Conservation (phyloP, 2,113 vertebrate genomes). For the Xiphophorus maculatus region DNA sequence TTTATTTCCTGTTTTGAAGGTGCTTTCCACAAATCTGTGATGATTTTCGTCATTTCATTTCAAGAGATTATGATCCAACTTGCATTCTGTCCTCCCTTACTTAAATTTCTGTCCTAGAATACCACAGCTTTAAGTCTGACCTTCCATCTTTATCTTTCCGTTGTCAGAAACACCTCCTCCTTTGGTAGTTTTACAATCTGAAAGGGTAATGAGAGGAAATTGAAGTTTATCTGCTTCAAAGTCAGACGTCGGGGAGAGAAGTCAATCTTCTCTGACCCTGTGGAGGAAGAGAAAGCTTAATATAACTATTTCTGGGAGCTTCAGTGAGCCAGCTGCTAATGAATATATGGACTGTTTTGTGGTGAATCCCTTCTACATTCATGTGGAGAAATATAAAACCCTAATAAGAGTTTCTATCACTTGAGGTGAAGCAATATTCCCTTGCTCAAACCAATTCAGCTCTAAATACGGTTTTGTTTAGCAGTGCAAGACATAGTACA, state of each 20-base stretch:
- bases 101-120: too few species aligned
- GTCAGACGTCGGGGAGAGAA: constrained; percentile 26
- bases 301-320: constrained; percentile 19
- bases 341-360: background rate
- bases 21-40: background rate
- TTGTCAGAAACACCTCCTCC: constrained; percentile 24
- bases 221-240: constrained; percentile 44
- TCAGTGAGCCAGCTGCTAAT: constrained; percentile 30
- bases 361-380: background rate
- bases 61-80: too few species aligned
- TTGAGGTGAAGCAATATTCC: constrained; percentile 12
- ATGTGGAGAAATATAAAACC: constrained; percentile 31
- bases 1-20: constrained; percentile 13
- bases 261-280: constrained; percentile 31
- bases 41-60: too few species aligned
- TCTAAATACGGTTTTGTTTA: background rate
- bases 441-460: background rate
- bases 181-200: constrained; percentile 38
- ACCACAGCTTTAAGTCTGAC: background rate
- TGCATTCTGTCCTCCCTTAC: too few species aligned
- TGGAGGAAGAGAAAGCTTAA: constrained; percentile 30
- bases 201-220: constrained; percentile 58
- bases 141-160: background rate
- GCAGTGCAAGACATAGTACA: background rate
- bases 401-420: constrained; percentile 22